Conservation (phyloP, 2,888 invertebrate species). For the Tolmerus cingulatus region DNA sequence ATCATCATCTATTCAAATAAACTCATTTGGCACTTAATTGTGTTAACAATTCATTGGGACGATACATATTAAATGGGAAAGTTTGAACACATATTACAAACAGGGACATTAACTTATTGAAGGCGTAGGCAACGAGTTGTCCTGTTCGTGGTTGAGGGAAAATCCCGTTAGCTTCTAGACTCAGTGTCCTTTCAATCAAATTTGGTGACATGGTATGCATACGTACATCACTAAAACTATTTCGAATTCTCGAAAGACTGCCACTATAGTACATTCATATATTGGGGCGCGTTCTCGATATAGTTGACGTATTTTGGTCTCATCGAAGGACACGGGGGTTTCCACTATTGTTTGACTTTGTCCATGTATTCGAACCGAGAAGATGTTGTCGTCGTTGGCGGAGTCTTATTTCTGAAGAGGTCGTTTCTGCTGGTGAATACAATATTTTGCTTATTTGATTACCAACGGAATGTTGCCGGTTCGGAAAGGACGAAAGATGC, state of each 20-base stretch:
- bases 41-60: background rate
- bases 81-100: background rate
- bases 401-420: background rate
- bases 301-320: background rate
- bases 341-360: background rate
- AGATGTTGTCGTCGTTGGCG: background rate
- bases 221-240: background rate
- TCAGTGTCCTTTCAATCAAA: slow-evolving; percentile 8
- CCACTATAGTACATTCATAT: background rate
- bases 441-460: slow-evolving; percentile 30
- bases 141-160: background rate
- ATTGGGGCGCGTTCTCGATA: background rate
- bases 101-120: background rate
- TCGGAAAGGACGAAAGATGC: background rate
- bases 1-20: background rate
- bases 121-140: background rate
- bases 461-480: background rate
- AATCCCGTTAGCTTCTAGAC: background rate
- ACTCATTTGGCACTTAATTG: background rate
- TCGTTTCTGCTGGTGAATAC: slow-evolving; percentile 1
- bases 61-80: background rate
- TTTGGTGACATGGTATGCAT: background rate
- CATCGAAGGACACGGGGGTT: background rate
- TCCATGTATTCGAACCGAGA: background rate
- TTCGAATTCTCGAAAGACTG: background rate